Evolutionary conservation across 2,888 invertebrate genomes (phyloP), one percentile per base, ranked within the genome.

Genomic region (Sinodicranocentrus sp.): DNA sequence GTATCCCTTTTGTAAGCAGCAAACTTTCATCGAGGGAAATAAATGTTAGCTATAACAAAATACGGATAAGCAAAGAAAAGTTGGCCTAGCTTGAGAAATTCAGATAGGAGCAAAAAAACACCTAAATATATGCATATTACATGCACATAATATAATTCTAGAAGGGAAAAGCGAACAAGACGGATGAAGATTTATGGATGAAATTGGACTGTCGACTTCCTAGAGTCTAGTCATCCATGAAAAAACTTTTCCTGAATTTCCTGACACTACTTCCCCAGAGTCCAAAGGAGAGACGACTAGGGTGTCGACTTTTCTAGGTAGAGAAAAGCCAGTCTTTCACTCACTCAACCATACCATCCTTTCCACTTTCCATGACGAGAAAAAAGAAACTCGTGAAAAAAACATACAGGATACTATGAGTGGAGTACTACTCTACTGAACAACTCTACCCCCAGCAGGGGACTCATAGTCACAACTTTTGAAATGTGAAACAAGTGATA

Each of bases 111-210:
- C n/a, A n/a, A n/a, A n/a, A 10, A 33, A 33, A 33, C 33, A 33
- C 33, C 33, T 33, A 33, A 3, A 33, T 33, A 33, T 43, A 75
- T 39, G 33, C 28, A 65, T 65, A 54, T 75, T 65, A 33, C 23
- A 52, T 67, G 10, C 57, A 39, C 48, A 48, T 48, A 48, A 28
- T 26, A 57, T 48, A 15, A 10, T 48, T 2, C 15, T n/a, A 39
- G 33, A 61, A 57, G 23, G 43, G 71, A 33, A 28, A 71, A 79
- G 52, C 67, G 77, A 78, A 71, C 15, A 82, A 73, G 80, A 82
- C 80, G 80, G 72, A 82, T 73, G 73, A 82, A 82, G 80, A 82
- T 82, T 82, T 82, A 82, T 82, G 73, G 80, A 82, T 82, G 80
- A 82, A 82, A 82, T 82, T 82, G 80, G 80, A 82, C 80, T 82